Evolutionary conservation across 2,113 vertebrate species (phyloP).

Genomic region (Probosciger aterrimus): DNA sequence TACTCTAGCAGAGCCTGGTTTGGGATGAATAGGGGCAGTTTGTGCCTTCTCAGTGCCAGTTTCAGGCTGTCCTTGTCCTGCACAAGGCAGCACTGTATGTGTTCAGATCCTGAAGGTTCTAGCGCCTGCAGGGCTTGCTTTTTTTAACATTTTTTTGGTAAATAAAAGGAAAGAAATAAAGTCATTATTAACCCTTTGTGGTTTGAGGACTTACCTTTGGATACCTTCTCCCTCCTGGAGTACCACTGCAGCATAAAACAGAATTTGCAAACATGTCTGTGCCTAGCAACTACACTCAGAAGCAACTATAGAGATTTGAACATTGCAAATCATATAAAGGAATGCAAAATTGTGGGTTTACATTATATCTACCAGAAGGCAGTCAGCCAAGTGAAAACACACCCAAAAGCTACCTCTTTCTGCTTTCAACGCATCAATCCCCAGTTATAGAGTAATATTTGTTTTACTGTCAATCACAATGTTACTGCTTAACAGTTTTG

Average conservation of each 20-base stretch:
- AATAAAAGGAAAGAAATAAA: not conserved
- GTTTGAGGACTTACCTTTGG: not conserved
- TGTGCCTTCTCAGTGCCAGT: constrained; percentile 14
- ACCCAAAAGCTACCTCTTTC: not conserved
- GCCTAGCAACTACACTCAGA: not conserved
- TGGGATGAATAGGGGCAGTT: constrained; percentile 39
- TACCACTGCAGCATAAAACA: not conserved
- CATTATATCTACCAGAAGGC: not conserved
- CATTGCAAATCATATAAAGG: not conserved
- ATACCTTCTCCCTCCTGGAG: not conserved
- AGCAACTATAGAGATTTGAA: not conserved
- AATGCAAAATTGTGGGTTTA: not conserved
- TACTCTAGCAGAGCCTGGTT: not conserved
- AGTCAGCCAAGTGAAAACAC: not conserved
- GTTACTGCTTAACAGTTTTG: not conserved
- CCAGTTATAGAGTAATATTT: not conserved
- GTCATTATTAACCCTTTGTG: not conserved
- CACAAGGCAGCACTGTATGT: constrained; percentile 45
- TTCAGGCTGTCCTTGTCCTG: not conserved
- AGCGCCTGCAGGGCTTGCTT: not conserved
- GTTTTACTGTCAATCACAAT: not conserved
- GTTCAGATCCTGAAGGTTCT: not conserved
- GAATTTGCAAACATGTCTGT: not conserved
- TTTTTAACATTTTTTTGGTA: not conserved
- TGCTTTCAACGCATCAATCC: not conserved